These are phyloP conservation scores for Ahaetulla prasina DNA, from an alignment of 2,113 vertebrate species.

Conservation along the genomic window DNA sequence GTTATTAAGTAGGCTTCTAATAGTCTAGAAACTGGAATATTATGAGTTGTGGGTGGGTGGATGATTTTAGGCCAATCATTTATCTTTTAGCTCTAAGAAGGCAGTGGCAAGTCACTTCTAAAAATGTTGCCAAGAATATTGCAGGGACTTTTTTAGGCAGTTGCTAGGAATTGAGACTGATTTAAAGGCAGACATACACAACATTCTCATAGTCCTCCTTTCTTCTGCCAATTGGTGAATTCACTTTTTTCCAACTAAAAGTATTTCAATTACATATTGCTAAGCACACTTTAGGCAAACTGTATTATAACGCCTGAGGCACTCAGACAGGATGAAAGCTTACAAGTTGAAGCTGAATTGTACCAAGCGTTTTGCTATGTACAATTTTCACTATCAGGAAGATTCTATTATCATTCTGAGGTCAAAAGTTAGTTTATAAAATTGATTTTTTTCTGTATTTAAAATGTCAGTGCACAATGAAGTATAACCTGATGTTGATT, in stretches of 20 bases:
- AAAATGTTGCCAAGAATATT: background rate
- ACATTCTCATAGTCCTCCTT: background rate
- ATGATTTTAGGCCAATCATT: background rate
- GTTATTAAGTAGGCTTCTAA: background rate
- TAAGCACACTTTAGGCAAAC: background rate
- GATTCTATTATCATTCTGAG: conserved; percentile 8
- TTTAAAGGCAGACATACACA: background rate
- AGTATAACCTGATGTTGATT: conserved; percentile 10
- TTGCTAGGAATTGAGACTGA: background rate
- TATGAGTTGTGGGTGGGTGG: no score
- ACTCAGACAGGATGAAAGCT: conserved; percentile 14
- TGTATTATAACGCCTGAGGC: background rate
- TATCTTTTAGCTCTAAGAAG: background rate
- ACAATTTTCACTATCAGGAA: conserved; percentile 1
- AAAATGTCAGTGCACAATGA: conserved; percentile 10
- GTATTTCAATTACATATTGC: conserved; percentile 9
- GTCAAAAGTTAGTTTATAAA: conserved; percentile 3
- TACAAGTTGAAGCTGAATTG: background rate
- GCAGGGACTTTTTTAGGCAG: background rate
- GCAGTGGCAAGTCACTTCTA: background rate
- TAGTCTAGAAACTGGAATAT: background rate
- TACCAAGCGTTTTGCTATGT: background rate
- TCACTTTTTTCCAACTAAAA: conserved; percentile 3
- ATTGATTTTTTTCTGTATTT: conserved; percentile 2
- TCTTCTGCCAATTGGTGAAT: conserved; percentile 26